Conservation (phyloP, 2,797 vertebrate species). For the Neosilurus mollespiculum region DNA sequence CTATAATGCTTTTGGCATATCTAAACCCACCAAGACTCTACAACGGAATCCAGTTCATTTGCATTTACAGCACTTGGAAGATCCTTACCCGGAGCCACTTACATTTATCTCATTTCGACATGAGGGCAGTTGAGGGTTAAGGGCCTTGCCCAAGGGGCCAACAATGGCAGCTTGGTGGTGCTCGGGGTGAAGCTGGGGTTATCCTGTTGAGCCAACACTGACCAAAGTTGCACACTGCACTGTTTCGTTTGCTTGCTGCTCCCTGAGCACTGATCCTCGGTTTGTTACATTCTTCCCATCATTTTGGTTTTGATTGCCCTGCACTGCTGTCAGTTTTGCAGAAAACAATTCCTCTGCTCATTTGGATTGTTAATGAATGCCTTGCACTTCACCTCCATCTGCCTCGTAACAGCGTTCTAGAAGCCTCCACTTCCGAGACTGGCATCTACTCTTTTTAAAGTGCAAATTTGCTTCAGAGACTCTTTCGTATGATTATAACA, state of each 20-base stretch:
- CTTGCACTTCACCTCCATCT: conserved; percentile 4
- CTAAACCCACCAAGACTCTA: neutral
- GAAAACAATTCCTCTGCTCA: neutral
- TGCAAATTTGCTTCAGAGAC: neutral
- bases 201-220: no score
- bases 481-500: neutral
- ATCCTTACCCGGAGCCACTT: no score
- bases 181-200: no score
- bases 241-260: neutral
- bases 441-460: neutral
- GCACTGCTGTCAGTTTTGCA: conserved; percentile 1
- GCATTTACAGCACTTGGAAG: no score
- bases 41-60: neutral
- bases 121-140: no score
- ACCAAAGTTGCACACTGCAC: neutral
- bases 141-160: no score
- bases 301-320: neutral
- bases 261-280: neutral
- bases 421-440: neutral
- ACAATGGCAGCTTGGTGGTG: no score
- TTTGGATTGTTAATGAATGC: conserved; percentile 8
- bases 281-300: neutral
- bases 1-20: neutral
- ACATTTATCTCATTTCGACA: no score
- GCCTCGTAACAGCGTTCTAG: neutral